phyloP scores from a whole-genome alignment of 2,888 invertebrate genomes.

The Suillia variegata region DNA sequence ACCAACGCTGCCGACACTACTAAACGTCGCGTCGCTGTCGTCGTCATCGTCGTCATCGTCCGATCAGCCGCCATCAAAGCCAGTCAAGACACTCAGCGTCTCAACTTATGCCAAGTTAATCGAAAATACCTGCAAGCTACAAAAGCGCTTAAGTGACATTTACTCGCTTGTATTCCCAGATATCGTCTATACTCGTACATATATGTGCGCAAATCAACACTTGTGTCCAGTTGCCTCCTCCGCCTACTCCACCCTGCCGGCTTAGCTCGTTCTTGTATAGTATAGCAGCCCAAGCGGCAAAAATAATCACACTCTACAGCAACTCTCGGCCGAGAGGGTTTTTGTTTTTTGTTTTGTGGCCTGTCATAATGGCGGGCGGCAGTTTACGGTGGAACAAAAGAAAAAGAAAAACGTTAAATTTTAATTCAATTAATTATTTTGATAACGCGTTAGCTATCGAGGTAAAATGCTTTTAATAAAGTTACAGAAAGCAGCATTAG shows the following conservation, averaged over 20 bases:
- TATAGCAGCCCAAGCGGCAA: too few relatives aligned
- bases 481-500: too few relatives aligned
- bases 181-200: neutral
- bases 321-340: neutral
- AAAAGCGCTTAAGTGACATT: slow-evolving; percentile 27
- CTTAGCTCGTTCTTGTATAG: too few relatives aligned
- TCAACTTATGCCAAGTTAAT: slow-evolving; percentile 3
- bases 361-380: neutral
- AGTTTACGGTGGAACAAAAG: too few relatives aligned
- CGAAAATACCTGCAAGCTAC: neutral
- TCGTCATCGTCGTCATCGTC: neutral
- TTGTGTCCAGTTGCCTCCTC: slow-evolving; percentile 1
- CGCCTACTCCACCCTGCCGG: neutral
- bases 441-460: too few relatives aligned
- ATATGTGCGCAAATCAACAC: slow-evolving; percentile 22
- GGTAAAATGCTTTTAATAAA: too few relatives aligned
- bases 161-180: slow-evolving; percentile 16
- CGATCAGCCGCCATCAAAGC: neutral
- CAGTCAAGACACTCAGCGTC: neutral
- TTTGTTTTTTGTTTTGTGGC: too few relatives aligned
- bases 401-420: too few relatives aligned
- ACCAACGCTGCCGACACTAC: neutral
- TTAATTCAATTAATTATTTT: too few relatives aligned
- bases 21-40: too few relatives aligned
- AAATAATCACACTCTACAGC: too few relatives aligned